These are phyloP conservation scores for Hylyphantes graminicola DNA, from an alignment of 1,140 invertebrate species.

Conservation along the genomic window DNA sequence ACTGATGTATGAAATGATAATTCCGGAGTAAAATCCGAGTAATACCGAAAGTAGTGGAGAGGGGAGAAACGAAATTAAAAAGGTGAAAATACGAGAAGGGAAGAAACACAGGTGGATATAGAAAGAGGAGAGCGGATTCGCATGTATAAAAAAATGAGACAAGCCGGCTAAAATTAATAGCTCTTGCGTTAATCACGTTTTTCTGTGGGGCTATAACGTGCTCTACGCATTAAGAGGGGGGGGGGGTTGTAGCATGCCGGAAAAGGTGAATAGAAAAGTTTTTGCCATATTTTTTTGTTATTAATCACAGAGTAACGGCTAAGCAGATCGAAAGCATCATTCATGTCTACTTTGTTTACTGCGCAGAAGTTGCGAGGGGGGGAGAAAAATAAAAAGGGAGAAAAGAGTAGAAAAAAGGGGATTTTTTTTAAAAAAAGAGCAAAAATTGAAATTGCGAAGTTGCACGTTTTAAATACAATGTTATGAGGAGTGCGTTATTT, in stretches of 20 bases:
- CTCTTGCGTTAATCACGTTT: constrained; percentile 40
- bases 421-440: not conserved
- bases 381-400: not conserved
- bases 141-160: constrained; percentile 32
- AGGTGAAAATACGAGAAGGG: constrained; percentile 34
- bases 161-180: constrained; percentile 37
- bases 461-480: not conserved
- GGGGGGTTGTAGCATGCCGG: not conserved
- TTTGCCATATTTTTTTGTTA: constrained; percentile 37
- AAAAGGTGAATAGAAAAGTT: constrained; percentile 13
- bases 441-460: constrained; percentile 25
- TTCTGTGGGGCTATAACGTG: constrained; percentile 28
- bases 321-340: constrained; percentile 28
- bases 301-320: constrained; percentile 42
- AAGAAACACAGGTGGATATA: constrained; percentile 7
- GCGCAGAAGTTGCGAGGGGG: not conserved
- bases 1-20: constrained; percentile 1
- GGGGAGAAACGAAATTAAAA: constrained; percentile 27
- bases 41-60: constrained; percentile 3
- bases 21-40: not conserved
- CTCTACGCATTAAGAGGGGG: constrained; percentile 3
- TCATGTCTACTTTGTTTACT: constrained; percentile 33
- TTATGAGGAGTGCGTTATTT: not conserved
- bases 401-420: not conserved
- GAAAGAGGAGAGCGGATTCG: not conserved